Evolutionary conservation across 92 coral and sea anemone species (phyloP).

Genomic region (Ricordea florida): DNA sequence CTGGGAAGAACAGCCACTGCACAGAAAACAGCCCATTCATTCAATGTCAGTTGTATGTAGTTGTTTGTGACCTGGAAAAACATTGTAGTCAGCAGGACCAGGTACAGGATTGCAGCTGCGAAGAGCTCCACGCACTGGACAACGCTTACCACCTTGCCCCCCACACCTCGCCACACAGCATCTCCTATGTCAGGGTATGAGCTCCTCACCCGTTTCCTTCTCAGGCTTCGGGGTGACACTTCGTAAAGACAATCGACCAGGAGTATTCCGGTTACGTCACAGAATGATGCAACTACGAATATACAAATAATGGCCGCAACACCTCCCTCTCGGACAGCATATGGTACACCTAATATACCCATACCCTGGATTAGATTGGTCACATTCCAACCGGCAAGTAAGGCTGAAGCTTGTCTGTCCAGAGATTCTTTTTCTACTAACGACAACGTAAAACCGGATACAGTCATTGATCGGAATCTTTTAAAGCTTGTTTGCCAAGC

Average conservation of each 20-base stretch:
- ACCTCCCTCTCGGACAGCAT: slow-evolving; percentile 89
- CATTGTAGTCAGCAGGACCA: slow-evolving; percentile 82
- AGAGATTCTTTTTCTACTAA: slow-evolving; percentile 73
- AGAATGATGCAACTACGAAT: slow-evolving; percentile 78
- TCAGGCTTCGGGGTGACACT: slow-evolving; percentile 80
- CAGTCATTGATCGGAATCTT: slow-evolving; percentile 75
- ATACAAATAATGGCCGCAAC: slow-evolving; percentile 80
- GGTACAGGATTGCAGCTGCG: slow-evolving; percentile 81
- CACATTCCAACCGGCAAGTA: slow-evolving; percentile 91
- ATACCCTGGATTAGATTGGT: slow-evolving; percentile 89
- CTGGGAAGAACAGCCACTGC: slow-evolving; percentile 80
- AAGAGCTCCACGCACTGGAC: slow-evolving; percentile 83
- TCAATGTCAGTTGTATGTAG: slow-evolving; percentile 53
- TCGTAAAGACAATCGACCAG: slow-evolving; percentile 91
- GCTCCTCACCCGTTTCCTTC: slow-evolving; percentile 74
- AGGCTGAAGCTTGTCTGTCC: slow-evolving; percentile 82
- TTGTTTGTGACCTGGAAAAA: slow-evolving; percentile 74
- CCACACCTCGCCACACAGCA: slow-evolving; percentile 94
- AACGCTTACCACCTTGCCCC: slow-evolving; percentile 74
- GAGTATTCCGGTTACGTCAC: slow-evolving; percentile 85
- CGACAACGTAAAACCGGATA: slow-evolving; percentile 62
- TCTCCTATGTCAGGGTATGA: slow-evolving; percentile 89
- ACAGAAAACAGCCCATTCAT: slow-evolving; percentile 84
- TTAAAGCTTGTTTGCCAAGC: slow-evolving; percentile 64
- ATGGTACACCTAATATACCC: slow-evolving; percentile 93